These are phyloP conservation scores for Numenius arquata DNA, from an alignment of 2,113 vertebrate genomes.

Conservation along the genomic window DNA sequence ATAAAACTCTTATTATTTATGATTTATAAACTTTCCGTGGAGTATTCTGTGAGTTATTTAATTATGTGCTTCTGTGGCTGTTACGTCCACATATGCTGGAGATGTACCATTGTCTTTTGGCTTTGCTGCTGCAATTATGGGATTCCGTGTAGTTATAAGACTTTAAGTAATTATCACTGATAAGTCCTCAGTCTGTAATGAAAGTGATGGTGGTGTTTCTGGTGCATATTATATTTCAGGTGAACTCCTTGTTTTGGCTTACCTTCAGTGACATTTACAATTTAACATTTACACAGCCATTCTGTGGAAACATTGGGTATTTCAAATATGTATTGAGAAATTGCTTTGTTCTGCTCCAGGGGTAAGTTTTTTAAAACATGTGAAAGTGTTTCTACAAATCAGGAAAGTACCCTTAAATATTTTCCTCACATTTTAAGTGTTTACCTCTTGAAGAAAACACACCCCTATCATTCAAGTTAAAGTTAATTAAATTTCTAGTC, in stretches of 20 bases:
- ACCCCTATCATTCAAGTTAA: background rate
- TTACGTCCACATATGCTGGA: background rate
- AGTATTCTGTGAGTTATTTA: background rate
- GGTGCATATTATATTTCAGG: background rate
- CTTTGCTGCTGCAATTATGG: background rate
- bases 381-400: background rate
- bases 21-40: background rate
- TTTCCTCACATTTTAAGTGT: background rate
- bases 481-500: background rate
- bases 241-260: background rate
- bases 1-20: background rate
- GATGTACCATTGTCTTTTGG: background rate
- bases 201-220: background rate
- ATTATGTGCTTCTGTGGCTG: background rate
- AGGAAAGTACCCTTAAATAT: background rate
- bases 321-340: constrained; percentile 34
- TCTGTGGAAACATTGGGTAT: background rate
- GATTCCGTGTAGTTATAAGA: background rate
- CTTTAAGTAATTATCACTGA: background rate
- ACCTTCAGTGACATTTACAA: background rate
- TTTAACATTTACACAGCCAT: background rate
- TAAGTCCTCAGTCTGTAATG: background rate
- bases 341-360: background rate
- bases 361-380: accelerated
- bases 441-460: background rate